Evolutionary conservation across 1,140 invertebrate genomes (phyloP).

Genomic region (Steinernema feltiae): DNA sequence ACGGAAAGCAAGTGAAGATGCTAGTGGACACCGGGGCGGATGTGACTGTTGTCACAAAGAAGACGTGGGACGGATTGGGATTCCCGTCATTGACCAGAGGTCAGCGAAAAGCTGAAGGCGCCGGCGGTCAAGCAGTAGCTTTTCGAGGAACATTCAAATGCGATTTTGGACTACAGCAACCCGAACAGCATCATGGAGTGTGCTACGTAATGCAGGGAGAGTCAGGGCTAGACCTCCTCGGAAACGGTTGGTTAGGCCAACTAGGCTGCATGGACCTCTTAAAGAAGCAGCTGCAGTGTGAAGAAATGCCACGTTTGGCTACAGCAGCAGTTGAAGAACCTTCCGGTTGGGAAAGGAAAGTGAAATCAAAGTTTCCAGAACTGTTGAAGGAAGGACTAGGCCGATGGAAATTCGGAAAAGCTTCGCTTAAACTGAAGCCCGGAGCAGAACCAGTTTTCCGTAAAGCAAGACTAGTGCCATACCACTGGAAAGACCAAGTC

Average conservation of each 20-base stretch:
- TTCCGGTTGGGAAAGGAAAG: background rate
- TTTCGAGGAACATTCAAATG: background rate
- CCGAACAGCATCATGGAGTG: no score
- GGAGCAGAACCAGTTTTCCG: constrained; percentile 27
- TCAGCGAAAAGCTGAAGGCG: background rate
- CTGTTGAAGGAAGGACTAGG: background rate
- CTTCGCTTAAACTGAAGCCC: constrained; percentile 30
- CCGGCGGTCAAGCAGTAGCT: background rate
- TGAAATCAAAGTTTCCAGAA: background rate
- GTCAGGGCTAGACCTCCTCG: background rate
- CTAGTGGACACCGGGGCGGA: constrained; percentile 18
- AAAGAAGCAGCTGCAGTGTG: no score
- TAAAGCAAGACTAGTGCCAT: constrained; percentile 46
- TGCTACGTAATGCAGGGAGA: background rate
- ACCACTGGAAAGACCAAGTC: constrained; percentile 40
- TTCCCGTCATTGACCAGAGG: background rate
- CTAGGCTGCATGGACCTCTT: background rate
- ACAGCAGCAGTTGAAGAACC: background rate
- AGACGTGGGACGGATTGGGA: background rate
- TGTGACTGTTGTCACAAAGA: background rate
- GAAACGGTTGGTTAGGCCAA: background rate
- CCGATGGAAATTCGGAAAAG: background rate
- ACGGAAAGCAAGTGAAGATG: background rate
- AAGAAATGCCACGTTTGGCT: background rate
- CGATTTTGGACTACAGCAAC: background rate